Evolutionary conservation across 2,888 invertebrate genomes (phyloP).

Genomic region (Ophion ellenae): DNA sequence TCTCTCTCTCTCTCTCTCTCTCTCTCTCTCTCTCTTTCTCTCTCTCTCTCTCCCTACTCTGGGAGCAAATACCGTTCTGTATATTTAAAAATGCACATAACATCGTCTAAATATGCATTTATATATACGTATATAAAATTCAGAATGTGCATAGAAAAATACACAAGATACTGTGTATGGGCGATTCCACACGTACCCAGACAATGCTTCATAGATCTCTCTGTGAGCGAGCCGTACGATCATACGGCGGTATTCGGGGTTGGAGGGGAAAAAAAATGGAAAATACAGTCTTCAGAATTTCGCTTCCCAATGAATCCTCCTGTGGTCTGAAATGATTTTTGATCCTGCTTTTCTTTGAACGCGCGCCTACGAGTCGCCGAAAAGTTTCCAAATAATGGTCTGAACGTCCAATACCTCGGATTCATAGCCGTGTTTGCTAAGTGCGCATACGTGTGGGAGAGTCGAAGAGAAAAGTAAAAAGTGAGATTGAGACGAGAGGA

Average conservation of each 20-base stretch:
- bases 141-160: neutral
- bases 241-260: neutral
- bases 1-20: conserved; percentile 2
- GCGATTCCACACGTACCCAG: neutral
- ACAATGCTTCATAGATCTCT: neutral
- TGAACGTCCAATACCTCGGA: neutral
- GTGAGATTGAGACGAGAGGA: conserved; percentile 38
- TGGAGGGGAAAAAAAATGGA: neutral
- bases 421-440: neutral
- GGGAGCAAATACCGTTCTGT: neutral
- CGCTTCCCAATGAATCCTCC: neutral
- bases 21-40: neutral
- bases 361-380: too few relatives aligned
- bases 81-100: conserved; percentile 34
- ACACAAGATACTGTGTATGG: neutral
- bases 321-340: neutral
- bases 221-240: neutral
- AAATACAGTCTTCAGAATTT: neutral
- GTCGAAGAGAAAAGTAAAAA: conserved; percentile 9
- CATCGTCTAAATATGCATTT: conserved; percentile 16
- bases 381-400: neutral
- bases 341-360: neutral
- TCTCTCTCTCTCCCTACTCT: conserved; percentile 4
- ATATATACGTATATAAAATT: neutral
- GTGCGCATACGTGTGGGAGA: neutral